A percentile compares a stretch with the other conserved stretches of the same genome.
These are phyloP conservation scores for Hydropotes inermis DNA, from an alignment of 2,113 vertebrate species.

Conservation along the genomic window DNA sequence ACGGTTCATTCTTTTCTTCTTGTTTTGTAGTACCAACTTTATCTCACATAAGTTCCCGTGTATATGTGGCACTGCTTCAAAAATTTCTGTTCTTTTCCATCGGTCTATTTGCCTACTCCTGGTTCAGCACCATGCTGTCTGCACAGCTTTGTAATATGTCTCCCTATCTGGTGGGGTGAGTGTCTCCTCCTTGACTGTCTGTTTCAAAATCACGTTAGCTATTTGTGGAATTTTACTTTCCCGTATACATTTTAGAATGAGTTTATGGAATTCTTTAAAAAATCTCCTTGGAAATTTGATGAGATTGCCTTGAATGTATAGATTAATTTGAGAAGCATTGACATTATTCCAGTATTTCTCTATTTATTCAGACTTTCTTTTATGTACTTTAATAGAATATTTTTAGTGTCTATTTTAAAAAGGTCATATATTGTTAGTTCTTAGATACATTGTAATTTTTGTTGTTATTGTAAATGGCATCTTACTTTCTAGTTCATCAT, in stretches of 20 bases:
- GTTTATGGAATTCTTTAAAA: neutral
- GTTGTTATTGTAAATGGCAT: neutral
- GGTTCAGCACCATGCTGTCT: neutral
- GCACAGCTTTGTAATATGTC: neutral
- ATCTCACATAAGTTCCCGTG: neutral
- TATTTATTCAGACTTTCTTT: neutral
- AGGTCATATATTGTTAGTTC: neutral
- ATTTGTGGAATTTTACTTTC: neutral
- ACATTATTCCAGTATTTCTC: neutral
- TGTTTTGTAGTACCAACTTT: neutral
- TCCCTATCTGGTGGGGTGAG: neutral
- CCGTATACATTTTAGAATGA: neutral
- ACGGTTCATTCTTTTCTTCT: neutral
- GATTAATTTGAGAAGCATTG: neutral
- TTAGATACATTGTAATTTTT: neutral
- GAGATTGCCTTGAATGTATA: neutral
- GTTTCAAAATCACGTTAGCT: neutral
- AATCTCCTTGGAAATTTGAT: neutral
- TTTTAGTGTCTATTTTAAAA: neutral
- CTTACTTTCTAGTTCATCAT: neutral
- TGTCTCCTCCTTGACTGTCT: neutral
- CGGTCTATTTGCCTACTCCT: neutral
- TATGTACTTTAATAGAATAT: neutral
- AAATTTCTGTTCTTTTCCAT: neutral
- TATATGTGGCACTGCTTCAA: neutral